Evolutionary conservation across 2,113 vertebrate genomes (phyloP).

Genomic region (Tursiops truncatus): DNA sequence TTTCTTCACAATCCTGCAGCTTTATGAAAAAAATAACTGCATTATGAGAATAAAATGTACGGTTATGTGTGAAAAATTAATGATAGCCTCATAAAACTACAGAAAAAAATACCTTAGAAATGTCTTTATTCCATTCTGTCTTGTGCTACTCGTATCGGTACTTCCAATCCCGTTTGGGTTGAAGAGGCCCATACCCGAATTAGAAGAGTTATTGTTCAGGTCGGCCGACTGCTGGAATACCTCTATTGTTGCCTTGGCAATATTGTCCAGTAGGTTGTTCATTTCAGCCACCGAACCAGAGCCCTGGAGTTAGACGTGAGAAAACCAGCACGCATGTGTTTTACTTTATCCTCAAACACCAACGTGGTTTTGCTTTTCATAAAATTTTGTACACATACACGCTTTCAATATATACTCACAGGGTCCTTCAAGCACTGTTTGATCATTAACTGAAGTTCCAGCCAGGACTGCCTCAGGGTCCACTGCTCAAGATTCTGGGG

Average conservation of each 20-base stretch:
- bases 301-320: constrained; percentile 78
- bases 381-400: not conserved
- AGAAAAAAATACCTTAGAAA: constrained; percentile 83
- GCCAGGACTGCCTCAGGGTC: constrained; percentile 86
- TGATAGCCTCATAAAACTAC: not conserved
- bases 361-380: constrained; percentile 24
- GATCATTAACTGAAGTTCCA: constrained; percentile 87
- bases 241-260: constrained; percentile 85
- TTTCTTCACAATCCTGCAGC: constrained; percentile 1
- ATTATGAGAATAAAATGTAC: not conserved
- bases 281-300: constrained; percentile 86
- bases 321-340: constrained; percentile 61
- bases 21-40: not conserved
- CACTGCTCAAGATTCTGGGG: constrained; percentile 86
- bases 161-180: constrained; percentile 78
- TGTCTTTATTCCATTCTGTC: constrained; percentile 85
- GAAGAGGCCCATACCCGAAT: constrained; percentile 82
- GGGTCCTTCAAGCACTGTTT: constrained; percentile 86
- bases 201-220: constrained; percentile 82
- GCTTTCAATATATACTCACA: constrained; percentile 77
- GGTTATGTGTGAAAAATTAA: not conserved
- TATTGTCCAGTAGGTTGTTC: constrained; percentile 87
- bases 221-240: constrained; percentile 88
- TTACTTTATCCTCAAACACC: constrained; percentile 56
- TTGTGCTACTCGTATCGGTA: constrained; percentile 76